phyloP scores from a whole-genome alignment of 64 coral and sea anemone species.

The Orbicella faveolata region DNA sequence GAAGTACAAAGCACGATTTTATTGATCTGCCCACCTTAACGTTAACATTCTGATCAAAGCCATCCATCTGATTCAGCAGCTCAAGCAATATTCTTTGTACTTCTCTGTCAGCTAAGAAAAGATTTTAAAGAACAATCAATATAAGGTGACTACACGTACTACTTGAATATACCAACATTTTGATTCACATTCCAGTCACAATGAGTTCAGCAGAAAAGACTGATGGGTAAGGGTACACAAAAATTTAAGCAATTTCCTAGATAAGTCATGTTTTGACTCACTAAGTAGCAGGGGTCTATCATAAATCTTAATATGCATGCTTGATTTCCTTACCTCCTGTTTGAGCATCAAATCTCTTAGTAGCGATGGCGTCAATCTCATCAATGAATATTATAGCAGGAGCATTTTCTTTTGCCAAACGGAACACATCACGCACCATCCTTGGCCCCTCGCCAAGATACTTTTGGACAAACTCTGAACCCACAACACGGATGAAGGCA shows the following conservation, averaged over 20 bases:
- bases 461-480: constrained; percentile 99
- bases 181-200: too few species aligned
- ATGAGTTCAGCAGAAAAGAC: too few species aligned
- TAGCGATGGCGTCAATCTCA: constrained; percentile 99
- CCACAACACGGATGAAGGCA: constrained; percentile 96
- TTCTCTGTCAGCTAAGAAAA: constrained; percentile 91
- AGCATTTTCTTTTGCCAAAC: constrained; percentile 97
- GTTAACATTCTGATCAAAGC: constrained; percentile 99
- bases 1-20: neutral
- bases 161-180: too few species aligned
- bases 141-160: too few species aligned
- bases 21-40: constrained; percentile 69
- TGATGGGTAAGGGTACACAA: too few species aligned
- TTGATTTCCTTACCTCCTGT: constrained; percentile 77
- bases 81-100: constrained; percentile 97
- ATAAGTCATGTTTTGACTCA: too few species aligned
- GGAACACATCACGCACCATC: constrained; percentile 97
- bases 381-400: constrained; percentile 99
- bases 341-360: constrained; percentile 99
- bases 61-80: constrained; percentile 99
- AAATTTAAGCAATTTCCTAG: too few species aligned
- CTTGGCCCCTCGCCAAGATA: constrained; percentile 98
- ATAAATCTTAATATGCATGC: too few species aligned
- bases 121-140: neutral
- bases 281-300: too few species aligned